A percentile compares a stretch with the other conserved stretches of the same genome.
phyloP scores from a whole-genome alignment of 2,797 vertebrate species.

The Cirrhinus mrigala region DNA sequence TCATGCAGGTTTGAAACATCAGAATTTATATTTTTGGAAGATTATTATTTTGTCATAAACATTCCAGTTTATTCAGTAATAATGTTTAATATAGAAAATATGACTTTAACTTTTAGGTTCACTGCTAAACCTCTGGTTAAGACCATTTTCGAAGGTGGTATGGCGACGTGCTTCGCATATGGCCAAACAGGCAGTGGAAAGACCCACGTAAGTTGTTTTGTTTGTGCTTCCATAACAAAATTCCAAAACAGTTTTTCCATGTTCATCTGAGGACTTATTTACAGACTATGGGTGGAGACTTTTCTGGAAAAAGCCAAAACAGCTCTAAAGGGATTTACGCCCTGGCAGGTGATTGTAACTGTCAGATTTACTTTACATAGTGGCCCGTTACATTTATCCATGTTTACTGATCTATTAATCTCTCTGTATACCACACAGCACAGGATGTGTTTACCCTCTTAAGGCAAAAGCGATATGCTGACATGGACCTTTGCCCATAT shows the following conservation, averaged over 20 bases:
- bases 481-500: slow-evolving; percentile 81
- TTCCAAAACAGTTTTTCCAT: neutral
- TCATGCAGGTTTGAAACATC: too few relatives aligned
- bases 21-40: neutral
- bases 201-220: slow-evolving; percentile 87
- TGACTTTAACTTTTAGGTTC: slow-evolving; percentile 77
- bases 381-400: neutral
- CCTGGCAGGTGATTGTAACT: slow-evolving; percentile 85
- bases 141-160: slow-evolving; percentile 90
- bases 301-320: slow-evolving; percentile 88
- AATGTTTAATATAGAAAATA: neutral
- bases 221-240: neutral
- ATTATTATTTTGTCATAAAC: neutral
- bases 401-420: neutral
- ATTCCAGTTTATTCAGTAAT: neutral
- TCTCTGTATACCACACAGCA: slow-evolving; percentile 73
- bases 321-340: slow-evolving; percentile 92
- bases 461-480: slow-evolving; percentile 82
- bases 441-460: slow-evolving; percentile 90
- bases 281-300: slow-evolving; percentile 96
- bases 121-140: slow-evolving; percentile 93
- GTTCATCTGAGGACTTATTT: slow-evolving; percentile 44
- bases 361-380: neutral
- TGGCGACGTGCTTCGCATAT: slow-evolving; percentile 93
- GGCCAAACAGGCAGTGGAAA: slow-evolving; percentile 98